A percentile compares a stretch with the other conserved stretches of the same genome.
Evolutionary conservation across 1,140 invertebrate genomes (phyloP).

Genomic region (Branchinecta lindahli): DNA sequence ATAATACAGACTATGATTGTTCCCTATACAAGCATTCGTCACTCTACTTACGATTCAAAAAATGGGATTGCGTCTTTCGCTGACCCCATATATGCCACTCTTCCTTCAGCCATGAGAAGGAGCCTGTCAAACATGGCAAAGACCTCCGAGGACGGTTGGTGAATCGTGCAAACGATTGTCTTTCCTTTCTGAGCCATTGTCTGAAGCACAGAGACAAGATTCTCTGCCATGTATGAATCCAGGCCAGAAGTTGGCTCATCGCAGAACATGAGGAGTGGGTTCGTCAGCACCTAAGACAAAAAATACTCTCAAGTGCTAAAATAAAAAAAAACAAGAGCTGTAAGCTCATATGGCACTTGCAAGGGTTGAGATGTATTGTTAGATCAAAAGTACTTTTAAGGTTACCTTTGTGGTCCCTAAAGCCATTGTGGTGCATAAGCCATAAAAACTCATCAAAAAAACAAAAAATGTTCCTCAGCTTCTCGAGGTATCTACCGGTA

Average conservation of each 20-base stretch:
- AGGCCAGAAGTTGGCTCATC: conserved; percentile 43
- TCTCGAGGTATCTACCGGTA: too few species aligned
- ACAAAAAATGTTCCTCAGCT: too few species aligned
- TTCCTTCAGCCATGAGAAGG: conserved; percentile 36
- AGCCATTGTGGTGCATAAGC: too few species aligned
- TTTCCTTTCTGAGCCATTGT: conserved; percentile 8
- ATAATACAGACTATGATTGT: too few species aligned
- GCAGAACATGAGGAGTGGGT: conserved; percentile 40
- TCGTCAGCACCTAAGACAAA: conserved; percentile 32
- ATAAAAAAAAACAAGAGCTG: too few species aligned
- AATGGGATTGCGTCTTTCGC: conserved; percentile 30
- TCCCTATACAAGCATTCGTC: too few species aligned
- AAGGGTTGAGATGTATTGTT: too few species aligned
- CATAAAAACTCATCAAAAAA: too few species aligned
- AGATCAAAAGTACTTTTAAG: too few species aligned
- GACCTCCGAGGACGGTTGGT: conserved; percentile 32
- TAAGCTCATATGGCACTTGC: too few species aligned
- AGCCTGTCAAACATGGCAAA: conserved; percentile 33
- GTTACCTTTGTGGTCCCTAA: too few species aligned
- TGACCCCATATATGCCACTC: conserved; percentile 37
- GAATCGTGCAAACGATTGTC: conserved; percentile 23
- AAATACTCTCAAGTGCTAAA: background rate
- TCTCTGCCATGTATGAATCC: conserved; percentile 40
- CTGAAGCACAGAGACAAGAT: conserved; percentile 29
- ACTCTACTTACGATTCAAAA: conserved; percentile 29